phyloP scores from a whole-genome alignment of 2,888 invertebrate genomes.

The Microplitis manilae region DNA sequence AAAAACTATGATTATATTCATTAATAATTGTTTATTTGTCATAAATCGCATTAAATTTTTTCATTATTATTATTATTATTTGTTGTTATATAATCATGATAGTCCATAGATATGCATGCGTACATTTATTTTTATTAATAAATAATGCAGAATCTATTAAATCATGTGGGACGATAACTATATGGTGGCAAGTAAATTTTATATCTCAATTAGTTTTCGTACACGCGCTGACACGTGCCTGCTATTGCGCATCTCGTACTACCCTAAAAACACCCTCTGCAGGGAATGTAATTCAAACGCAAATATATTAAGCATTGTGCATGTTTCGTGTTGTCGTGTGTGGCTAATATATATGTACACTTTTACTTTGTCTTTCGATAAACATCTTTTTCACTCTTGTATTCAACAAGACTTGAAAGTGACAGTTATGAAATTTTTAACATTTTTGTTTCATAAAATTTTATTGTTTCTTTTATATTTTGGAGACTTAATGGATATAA shows the following conservation, averaged over 20 bases:
- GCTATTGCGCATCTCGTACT: slow-evolving; percentile 48
- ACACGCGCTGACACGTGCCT: slow-evolving; percentile 69
- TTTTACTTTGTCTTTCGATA: slow-evolving; percentile 46
- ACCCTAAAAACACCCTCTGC: slow-evolving; percentile 33
- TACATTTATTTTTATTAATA: slow-evolving; percentile 25
- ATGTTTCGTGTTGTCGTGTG: slow-evolving; percentile 49
- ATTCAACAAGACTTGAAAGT: slow-evolving; percentile 44
- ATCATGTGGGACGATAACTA: slow-evolving; percentile 51
- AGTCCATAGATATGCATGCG: background rate
- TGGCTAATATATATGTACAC: slow-evolving; percentile 31
- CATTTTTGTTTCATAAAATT: background rate
- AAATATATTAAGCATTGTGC: slow-evolving; percentile 63
- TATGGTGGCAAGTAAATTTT: slow-evolving; percentile 67
- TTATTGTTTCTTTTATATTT: background rate
- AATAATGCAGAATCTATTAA: slow-evolving; percentile 17
- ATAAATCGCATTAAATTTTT: background rate
- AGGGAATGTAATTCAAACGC: slow-evolving; percentile 62
- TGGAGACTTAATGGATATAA: too few relatives aligned
- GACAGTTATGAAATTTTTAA: slow-evolving; percentile 44
- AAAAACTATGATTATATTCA: background rate
- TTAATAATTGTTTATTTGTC: background rate
- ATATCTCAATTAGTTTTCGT: slow-evolving; percentile 70
- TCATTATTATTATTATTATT: background rate
- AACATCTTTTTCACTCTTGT: slow-evolving; percentile 48
- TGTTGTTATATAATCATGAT: background rate